Conservation (phyloP, 2,113 vertebrate species). For the Actinemys pallida region DNA sequence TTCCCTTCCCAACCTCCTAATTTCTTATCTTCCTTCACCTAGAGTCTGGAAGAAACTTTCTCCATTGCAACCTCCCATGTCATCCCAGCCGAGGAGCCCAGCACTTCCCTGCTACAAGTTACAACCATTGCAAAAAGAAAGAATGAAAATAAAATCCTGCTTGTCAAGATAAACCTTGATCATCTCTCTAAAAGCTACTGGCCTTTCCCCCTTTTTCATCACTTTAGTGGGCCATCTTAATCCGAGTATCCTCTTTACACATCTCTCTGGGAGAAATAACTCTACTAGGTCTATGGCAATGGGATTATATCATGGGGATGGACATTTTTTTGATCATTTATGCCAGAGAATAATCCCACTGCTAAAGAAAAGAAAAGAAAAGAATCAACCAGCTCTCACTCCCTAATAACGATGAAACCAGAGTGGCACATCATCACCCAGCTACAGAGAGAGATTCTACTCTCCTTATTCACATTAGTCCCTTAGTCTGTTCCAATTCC, state of each 20-base stretch:
- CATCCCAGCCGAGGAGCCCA: background rate
- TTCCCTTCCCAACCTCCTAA: background rate
- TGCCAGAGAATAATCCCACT: background rate
- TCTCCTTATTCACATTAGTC: background rate
- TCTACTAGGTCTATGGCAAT: background rate
- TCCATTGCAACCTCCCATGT: background rate
- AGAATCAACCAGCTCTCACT: constrained; percentile 8
- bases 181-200: background rate
- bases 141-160: background rate
- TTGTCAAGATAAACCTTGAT: background rate
- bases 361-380: constrained; percentile 13
- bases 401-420: background rate
- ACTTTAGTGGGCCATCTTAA: constrained; percentile 9
- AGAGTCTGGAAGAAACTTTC: background rate
- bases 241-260: background rate
- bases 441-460: background rate
- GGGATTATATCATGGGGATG: constrained; percentile 54
- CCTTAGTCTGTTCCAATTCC: accelerated
- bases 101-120: accelerated
- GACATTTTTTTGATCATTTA: constrained; percentile 72
- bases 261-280: background rate
- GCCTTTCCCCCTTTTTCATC: constrained; percentile 9
- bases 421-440: background rate
- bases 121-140: background rate
- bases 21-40: background rate